Base-by-base conservation (phyloP, 1,140 invertebrate genomes). In the Nasonia giraulti region DNA sequence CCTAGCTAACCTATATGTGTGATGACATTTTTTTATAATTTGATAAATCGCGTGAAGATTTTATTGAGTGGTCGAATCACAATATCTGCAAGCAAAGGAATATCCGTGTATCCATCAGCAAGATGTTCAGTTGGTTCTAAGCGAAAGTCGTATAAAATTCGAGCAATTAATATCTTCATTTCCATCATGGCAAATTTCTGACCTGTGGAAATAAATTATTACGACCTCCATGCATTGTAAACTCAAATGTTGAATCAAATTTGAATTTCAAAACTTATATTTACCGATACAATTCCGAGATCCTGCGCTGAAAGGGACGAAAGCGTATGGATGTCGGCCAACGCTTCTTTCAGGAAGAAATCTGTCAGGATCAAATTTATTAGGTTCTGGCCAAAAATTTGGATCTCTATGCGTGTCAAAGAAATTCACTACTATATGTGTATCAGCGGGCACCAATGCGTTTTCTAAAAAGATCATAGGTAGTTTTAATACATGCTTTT, bases 331-430 rank as follows among this genome's bases (percentile, higher is more conserved):
- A 89, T 93, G 94, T 69, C 94, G 89, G 33, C 88, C 87, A n/a
- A 85, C 69, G 6, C 86, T 77, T 62, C 94, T 94, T 84, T 94
- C 94, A 0, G 94, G 93, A 11, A 94, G 88, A 91, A 97, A 97
- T 86, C 96, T 92, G 31, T 97, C 96, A 0, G 97, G 97, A 87
- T 95, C 92, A 88, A 97, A 97, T 6, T 90, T 93, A 55, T 96
- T 92, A 0, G 97, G 96, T 87, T 97, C 94, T 55, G 95, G 94
- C 87, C 95, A 97, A 37, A 94, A 91, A 69, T 95, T 92, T 4
- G 95, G 94, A 89, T 96, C 94, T 88, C 95, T 92, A 86, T 97
- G 96, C 82, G 96, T 92, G 73, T 94, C 91, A 66, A 94, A 94
- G 2, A 95, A 93, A 80, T 94, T 90, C 4, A 95, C 82, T 2